Percentiles rank a stretch among this genome's conserved stretches.
Conservation (phyloP, 1,140 invertebrate species). For the Bombus affinis region DNA sequence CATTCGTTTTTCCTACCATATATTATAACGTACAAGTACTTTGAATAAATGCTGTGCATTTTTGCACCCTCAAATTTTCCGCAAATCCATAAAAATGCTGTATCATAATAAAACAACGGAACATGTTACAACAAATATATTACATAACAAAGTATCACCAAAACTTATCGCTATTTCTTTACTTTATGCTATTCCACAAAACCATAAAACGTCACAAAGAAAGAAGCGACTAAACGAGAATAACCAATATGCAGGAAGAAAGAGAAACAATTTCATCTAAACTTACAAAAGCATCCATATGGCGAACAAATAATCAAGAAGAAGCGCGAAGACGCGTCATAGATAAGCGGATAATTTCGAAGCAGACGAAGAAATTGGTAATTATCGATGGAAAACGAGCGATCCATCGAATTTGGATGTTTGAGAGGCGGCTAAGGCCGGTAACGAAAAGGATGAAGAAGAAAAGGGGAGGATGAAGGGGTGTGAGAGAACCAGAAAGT, state of each 20-base stretch:
- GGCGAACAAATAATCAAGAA: no score
- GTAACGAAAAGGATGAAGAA: slow-evolving; percentile 23
- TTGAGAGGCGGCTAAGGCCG: not conserved
- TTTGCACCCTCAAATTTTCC: no score
- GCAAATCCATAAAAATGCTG: no score
- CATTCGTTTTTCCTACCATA: no score
- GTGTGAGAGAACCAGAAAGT: slow-evolving; percentile 57
- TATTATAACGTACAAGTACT: no score
- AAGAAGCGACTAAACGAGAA: not conserved
- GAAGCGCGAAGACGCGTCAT: no score
- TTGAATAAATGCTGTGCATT: no score
- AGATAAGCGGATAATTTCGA: no score
- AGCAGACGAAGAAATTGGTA: not conserved
- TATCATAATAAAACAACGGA: no score
- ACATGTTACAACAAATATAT: no score
- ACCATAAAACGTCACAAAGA: not conserved
- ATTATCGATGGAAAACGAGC: not conserved
- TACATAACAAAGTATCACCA: no score
- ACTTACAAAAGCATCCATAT: not conserved
- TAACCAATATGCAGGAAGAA: not conserved
- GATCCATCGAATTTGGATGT: not conserved
- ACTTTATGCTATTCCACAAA: not conserved
- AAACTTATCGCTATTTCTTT: not conserved
- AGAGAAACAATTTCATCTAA: not conserved
- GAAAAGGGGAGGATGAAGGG: slow-evolving; percentile 23